These are phyloP conservation scores for Pampus argenteus DNA, from an alignment of 2,797 vertebrate species.

Conservation along the genomic window DNA sequence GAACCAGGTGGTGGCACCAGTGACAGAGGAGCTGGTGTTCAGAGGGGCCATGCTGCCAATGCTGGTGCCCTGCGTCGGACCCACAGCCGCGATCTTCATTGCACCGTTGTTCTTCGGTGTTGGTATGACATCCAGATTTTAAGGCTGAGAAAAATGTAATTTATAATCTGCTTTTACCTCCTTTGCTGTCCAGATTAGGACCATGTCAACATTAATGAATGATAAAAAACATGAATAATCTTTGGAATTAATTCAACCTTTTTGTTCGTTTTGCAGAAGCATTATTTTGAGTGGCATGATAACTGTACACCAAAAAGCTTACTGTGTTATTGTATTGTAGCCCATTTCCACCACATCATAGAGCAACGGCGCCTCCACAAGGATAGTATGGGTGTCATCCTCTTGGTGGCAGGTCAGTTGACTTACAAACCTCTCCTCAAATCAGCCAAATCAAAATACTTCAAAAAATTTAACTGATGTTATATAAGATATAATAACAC, in stretches of 20 bases:
- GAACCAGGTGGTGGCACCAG: conserved; percentile 89
- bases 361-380: conserved; percentile 84
- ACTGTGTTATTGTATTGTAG: conserved; percentile 48
- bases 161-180: neutral
- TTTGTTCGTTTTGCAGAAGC: neutral
- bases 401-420: conserved; percentile 55
- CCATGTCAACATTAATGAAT: neutral
- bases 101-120: conserved; percentile 88
- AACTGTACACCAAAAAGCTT: neutral
- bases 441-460: neutral
- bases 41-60: conserved; percentile 89
- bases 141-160: neutral
- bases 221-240: neutral
- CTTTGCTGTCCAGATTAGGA: neutral
- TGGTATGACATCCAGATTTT: conserved; percentile 61
- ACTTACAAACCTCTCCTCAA: neutral
- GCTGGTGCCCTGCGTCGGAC: conserved; percentile 85
- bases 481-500: neutral
- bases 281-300: neutral
- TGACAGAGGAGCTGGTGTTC: conserved; percentile 89
- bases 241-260: neutral
- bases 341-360: conserved; percentile 87
- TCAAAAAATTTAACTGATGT: neutral
- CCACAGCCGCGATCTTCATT: conserved; percentile 82
- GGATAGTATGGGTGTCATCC: conserved; percentile 64